These are phyloP conservation scores for Exocentrus adspersus DNA, from an alignment of 2,888 invertebrate genomes.

Conservation along the genomic window DNA sequence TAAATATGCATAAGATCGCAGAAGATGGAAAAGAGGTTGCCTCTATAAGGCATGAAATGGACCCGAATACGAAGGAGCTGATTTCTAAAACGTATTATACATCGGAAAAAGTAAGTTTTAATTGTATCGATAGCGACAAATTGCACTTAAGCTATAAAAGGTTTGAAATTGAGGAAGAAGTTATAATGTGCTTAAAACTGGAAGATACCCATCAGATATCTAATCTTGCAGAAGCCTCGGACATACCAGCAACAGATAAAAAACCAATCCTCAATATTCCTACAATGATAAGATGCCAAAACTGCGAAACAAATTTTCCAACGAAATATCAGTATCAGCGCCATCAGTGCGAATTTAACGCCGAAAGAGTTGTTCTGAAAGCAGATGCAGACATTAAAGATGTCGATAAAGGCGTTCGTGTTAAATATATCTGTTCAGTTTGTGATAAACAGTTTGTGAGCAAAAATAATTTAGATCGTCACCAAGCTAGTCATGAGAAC, in stretches of 20 bases:
- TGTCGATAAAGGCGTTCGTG: constrained; percentile 56
- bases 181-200: constrained; percentile 32
- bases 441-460: constrained; percentile 62
- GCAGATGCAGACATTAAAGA: constrained; percentile 57
- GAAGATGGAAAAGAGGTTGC: constrained; percentile 51
- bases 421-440: constrained; percentile 59
- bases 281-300: constrained; percentile 61
- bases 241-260: constrained; percentile 2
- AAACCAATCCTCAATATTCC: constrained; percentile 47
- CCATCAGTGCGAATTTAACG: constrained; percentile 63
- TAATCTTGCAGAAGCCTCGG: constrained; percentile 9
- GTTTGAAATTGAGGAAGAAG: constrained; percentile 30
- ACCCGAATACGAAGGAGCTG: constrained; percentile 52
- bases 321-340: constrained; percentile 64
- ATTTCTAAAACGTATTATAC: constrained; percentile 51
- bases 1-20: constrained; percentile 53
- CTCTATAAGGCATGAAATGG: constrained; percentile 49
- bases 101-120: constrained; percentile 43
- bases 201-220: constrained; percentile 22
- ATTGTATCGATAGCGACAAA: constrained; percentile 27
- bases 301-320: constrained; percentile 63
- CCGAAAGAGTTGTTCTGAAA: constrained; percentile 61
- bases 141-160: constrained; percentile 31
- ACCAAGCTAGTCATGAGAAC: constrained; percentile 59
- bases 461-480: constrained; percentile 61